Evolutionary conservation across 2,113 vertebrate species (phyloP).

Genomic region (Paradisaea rubra): DNA sequence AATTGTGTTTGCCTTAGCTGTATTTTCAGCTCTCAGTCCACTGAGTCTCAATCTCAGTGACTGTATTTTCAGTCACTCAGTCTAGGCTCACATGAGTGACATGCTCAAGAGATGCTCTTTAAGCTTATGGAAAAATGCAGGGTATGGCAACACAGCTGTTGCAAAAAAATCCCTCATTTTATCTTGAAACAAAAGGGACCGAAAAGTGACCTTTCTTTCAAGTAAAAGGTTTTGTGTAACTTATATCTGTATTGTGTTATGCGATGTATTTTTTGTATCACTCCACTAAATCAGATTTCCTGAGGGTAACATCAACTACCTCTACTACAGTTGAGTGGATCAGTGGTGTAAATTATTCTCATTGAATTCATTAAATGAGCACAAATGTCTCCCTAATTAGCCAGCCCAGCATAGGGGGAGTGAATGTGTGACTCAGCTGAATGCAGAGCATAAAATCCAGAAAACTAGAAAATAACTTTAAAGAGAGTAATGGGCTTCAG

Average conservation of each 20-base stretch:
- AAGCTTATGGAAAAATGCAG: background rate
- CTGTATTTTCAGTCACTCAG: no score
- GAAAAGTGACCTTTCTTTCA: background rate
- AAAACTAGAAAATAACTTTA: background rate
- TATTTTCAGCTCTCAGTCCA: background rate
- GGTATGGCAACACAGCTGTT: background rate
- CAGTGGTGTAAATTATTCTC: background rate
- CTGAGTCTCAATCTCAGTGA: no score
- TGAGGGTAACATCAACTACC: background rate
- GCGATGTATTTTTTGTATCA: background rate
- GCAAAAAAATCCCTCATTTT: background rate
- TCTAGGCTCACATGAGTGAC: background rate
- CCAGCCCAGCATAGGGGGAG: no score
- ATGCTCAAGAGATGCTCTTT: background rate
- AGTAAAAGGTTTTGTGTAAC: background rate
- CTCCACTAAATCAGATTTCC: background rate
- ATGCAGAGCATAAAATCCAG: background rate
- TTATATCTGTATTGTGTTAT: background rate
- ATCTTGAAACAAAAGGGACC: background rate
- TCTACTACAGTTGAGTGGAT: background rate
- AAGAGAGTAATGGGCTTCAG: background rate
- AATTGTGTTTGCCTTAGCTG: background rate
- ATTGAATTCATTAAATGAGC: background rate
- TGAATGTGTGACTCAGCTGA: background rate
- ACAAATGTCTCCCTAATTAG: background rate